Evolutionary conservation across 2,888 invertebrate species (phyloP).

Genomic region (Thumatha senex): DNA sequence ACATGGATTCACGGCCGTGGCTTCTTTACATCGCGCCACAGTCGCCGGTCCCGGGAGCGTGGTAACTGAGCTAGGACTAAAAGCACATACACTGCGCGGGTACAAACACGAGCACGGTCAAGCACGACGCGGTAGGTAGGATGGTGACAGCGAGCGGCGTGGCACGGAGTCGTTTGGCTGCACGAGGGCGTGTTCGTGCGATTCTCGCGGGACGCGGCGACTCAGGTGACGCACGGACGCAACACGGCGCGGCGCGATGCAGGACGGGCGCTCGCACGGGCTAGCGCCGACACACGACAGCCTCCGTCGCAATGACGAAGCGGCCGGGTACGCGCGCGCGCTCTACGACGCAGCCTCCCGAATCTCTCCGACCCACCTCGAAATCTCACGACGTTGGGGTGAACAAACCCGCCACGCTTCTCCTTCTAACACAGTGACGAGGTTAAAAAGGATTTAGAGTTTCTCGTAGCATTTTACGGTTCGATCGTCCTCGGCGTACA

Average conservation of each 20-base stretch:
- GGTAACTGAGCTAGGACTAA: conserved; percentile 83
- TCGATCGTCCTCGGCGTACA: conserved; percentile 61
- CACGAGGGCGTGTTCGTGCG: conserved; percentile 50
- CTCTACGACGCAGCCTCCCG: conserved; percentile 76
- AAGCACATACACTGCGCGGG: conserved; percentile 83
- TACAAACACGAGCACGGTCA: conserved; percentile 30
- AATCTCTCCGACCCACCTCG: conserved; percentile 66
- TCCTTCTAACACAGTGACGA: conserved; percentile 79
- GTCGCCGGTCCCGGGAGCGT: conserved; percentile 87
- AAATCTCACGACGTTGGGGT: conserved; percentile 70
- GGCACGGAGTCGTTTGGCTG: conserved; percentile 13
- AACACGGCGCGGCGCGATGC: conserved; percentile 51
- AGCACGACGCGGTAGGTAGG: conserved; percentile 2
- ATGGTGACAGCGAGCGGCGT: conserved; percentile 25
- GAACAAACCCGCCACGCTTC: conserved; percentile 80
- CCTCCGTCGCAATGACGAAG: conserved; percentile 82
- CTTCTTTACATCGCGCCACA: conserved; percentile 83
- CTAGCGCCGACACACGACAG: conserved; percentile 80
- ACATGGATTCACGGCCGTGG: conserved; percentile 77
- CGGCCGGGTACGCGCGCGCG: conserved; percentile 82
- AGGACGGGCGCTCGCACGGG: conserved; percentile 73
- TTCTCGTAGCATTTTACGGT: conserved; percentile 72
- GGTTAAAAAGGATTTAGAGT: conserved; percentile 80
- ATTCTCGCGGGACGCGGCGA: conserved; percentile 43
- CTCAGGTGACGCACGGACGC: conserved; percentile 52